A percentile compares a stretch with the other conserved stretches of the same genome.
Conservation (phyloP, 2,797 vertebrate species). For the Hafferia zeledoni region DNA sequence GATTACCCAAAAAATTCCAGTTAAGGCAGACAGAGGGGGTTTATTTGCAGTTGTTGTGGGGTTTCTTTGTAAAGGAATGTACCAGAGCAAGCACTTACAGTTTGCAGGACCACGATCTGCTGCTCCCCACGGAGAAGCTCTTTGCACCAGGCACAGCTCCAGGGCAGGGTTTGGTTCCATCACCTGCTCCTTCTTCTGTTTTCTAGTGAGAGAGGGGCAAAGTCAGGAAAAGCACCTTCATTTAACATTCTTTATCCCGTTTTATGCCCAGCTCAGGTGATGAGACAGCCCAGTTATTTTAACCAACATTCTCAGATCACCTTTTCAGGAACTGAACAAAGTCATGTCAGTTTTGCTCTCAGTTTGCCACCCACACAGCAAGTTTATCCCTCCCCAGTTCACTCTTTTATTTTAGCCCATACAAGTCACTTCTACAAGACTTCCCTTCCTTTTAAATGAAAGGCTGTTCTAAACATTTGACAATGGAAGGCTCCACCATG, state of each 20-base stretch:
- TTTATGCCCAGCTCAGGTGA: neutral
- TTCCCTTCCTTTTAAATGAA: neutral
- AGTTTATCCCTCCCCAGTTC: neutral
- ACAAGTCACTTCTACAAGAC: neutral
- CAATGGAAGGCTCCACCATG: neutral
- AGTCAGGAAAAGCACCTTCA: neutral
- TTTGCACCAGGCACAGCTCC: neutral
- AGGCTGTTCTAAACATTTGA: neutral
- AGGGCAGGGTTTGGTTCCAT: neutral
- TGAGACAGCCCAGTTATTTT: neutral
- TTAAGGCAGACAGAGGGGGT: neutral
- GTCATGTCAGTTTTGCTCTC: neutral
- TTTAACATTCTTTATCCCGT: neutral
- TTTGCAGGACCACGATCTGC: neutral
- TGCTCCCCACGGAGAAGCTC: neutral
- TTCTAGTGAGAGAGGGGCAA: neutral
- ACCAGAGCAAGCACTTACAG: neutral
- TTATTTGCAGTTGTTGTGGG: neutral
- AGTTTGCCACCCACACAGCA: neutral
- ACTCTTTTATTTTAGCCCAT: neutral
- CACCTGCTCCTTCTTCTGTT: neutral
- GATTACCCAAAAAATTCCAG: neutral
- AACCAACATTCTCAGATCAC: neutral
- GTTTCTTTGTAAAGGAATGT: neutral
- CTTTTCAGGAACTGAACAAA: neutral